Percentiles rank a stretch among this genome's conserved stretches.
These are phyloP conservation scores for Lanius ludovicianus DNA, from an alignment of 2,113 vertebrate genomes.

Conservation along the genomic window DNA sequence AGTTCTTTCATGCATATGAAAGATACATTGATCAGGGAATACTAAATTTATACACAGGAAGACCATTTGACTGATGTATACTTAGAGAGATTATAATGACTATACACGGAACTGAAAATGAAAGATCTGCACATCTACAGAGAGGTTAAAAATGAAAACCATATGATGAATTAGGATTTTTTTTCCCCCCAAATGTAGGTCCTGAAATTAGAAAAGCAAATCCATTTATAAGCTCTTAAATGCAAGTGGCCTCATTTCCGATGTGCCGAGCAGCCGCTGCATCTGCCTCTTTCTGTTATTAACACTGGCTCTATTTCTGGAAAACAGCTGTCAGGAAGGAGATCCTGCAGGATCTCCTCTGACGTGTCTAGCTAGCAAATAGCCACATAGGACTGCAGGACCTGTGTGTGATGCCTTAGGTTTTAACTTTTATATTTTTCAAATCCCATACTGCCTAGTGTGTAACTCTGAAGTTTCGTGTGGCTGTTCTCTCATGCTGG, in stretches of 20 bases:
- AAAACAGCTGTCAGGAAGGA: not conserved
- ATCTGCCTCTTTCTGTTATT: not conserved
- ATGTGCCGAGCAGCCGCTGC: not conserved
- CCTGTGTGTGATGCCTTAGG: not conserved
- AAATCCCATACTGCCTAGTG: no score
- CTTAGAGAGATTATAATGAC: not conserved
- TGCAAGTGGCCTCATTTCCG: not conserved
- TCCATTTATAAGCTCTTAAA: not conserved
- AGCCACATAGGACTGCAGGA: not conserved
- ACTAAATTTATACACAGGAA: not conserved
- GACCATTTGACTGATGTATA: not conserved
- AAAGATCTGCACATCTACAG: not conserved
- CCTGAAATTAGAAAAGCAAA: slow-evolving; percentile 12
- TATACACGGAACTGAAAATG: not conserved
- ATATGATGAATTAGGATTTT: not conserved
- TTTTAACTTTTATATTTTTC: no score
- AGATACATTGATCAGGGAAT: not conserved
- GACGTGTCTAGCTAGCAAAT: not conserved
- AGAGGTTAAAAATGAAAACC: not conserved
- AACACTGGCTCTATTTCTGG: not conserved
- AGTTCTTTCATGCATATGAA: not conserved
- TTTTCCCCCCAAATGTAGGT: not conserved
- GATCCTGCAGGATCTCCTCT: not conserved
- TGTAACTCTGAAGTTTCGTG: no score
- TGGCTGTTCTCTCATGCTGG: no score